These are phyloP conservation scores for Heliangelus exortis DNA, from an alignment of 2,797 vertebrate genomes.

Conservation along the genomic window DNA sequence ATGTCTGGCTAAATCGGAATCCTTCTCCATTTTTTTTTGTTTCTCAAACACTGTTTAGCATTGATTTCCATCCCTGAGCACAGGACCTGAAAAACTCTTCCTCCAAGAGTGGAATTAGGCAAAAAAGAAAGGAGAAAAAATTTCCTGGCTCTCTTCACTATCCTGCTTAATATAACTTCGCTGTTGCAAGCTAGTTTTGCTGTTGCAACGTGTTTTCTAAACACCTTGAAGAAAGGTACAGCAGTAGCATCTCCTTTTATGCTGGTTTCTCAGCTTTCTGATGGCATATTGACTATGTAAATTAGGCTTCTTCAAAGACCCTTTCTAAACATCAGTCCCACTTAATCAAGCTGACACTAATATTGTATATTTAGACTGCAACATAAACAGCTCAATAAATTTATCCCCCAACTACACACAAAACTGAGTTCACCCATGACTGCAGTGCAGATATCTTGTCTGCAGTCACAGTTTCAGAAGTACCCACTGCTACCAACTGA, in stretches of 20 bases:
- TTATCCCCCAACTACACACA: not conserved
- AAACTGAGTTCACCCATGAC: not conserved
- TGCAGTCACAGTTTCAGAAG: not conserved
- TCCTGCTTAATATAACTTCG: not conserved
- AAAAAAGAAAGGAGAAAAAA: not conserved
- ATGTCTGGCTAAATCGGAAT: not conserved
- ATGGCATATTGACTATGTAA: not conserved
- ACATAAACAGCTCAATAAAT: not conserved
- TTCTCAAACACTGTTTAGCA: not conserved
- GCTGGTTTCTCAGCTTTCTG: not conserved
- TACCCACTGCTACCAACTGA: not conserved
- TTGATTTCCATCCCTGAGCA: not conserved
- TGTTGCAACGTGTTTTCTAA: not conserved
- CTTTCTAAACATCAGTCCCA: not conserved
- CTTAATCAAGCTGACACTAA: not conserved
- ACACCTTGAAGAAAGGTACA: not conserved
- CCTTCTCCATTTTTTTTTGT: not conserved
- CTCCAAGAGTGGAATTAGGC: not conserved
- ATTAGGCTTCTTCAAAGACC: not conserved
- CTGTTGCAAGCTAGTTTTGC: not conserved
- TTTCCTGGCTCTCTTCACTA: not conserved
- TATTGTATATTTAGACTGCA: not conserved
- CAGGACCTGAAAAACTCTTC: not conserved
- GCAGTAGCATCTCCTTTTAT: not conserved
- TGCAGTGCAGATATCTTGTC: not conserved